Conservation (phyloP, 2,888 invertebrate genomes). For the Nomada fucata region DNA sequence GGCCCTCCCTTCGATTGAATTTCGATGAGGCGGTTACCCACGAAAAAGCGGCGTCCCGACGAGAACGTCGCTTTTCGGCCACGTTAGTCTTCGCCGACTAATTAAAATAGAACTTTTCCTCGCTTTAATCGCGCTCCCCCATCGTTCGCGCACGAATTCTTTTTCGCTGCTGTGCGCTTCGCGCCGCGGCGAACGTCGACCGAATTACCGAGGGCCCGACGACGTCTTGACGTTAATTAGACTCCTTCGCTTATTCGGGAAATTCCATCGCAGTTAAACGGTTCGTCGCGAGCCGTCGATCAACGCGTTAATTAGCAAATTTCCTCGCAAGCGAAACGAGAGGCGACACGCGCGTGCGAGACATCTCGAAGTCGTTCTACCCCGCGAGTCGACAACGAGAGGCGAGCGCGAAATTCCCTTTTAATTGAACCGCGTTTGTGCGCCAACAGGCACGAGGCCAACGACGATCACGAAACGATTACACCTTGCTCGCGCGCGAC, state of each 20-base stretch:
- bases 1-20: background rate
- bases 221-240: constrained; percentile 23
- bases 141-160: constrained; percentile 1
- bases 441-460: background rate
- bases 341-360: background rate
- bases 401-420: background rate
- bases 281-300: background rate
- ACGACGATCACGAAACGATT: background rate
- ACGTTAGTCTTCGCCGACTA: background rate
- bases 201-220: background rate
- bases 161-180: background rate
- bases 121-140: constrained; percentile 24
- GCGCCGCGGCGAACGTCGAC: background rate
- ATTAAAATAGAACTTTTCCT: constrained; percentile 17
- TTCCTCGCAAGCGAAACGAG: background rate
- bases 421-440: constrained; percentile 32
- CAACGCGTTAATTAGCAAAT: constrained; percentile 18
- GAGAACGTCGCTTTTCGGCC: background rate
- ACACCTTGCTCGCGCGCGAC: background rate
- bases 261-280: background rate
- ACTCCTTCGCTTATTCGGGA: constrained; percentile 11
- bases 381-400: background rate
- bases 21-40: background rate
- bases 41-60: background rate
- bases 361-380: background rate